These are phyloP conservation scores for Parnassius glacialis DNA, from an alignment of 2,888 invertebrate genomes.

Conservation along the genomic window DNA sequence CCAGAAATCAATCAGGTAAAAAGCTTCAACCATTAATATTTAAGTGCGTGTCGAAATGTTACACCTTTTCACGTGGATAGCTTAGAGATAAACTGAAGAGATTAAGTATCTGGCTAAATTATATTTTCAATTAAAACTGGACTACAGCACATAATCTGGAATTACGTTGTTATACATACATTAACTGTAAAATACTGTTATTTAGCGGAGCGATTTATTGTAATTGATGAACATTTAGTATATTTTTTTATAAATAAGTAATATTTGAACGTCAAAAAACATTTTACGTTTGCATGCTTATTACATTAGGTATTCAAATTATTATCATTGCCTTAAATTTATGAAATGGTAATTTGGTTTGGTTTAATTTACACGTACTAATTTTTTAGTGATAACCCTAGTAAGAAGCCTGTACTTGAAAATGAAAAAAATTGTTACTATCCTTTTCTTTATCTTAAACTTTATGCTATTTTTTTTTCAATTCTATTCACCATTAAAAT, in stretches of 20 bases:
- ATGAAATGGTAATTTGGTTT: background rate
- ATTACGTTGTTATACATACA: constrained; percentile 13
- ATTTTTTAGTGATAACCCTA: no score
- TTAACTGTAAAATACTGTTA: constrained; percentile 5
- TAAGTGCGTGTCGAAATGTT: constrained; percentile 16
- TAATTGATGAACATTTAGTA: background rate
- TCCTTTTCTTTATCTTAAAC: no score
- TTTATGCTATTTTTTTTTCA: no score
- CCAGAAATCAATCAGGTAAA: background rate
- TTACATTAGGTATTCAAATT: background rate
- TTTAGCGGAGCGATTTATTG: background rate
- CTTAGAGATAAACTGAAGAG: constrained; percentile 14
- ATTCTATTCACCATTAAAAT: no score
- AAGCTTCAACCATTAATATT: constrained; percentile 7
- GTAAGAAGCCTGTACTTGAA: background rate
- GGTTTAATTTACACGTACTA: background rate
- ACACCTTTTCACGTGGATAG: constrained; percentile 8
- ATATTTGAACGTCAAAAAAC: no score
- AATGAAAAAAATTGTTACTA: no score
- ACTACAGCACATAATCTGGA: constrained; percentile 9
- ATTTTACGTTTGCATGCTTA: no score
- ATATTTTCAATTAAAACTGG: constrained; percentile 17
- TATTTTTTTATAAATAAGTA: background rate
- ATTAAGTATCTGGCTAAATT: constrained; percentile 18
- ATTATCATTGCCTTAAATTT: background rate